Conservation (phyloP, 2,113 vertebrate genomes). For the Cryptomyrus ogoouensis region DNA sequence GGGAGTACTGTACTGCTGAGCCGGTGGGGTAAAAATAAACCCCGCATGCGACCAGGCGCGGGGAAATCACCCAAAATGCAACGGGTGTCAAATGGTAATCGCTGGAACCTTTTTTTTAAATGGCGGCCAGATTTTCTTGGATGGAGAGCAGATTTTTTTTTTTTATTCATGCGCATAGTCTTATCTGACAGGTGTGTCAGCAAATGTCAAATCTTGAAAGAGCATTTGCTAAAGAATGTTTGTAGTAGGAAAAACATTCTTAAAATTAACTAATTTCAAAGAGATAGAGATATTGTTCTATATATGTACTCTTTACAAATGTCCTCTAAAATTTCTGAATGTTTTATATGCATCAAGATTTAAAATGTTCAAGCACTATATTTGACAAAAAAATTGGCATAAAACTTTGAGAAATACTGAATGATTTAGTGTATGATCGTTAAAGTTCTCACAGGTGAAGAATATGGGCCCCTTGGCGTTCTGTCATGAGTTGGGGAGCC, state of each 20-base stretch:
- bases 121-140: constrained; percentile 31
- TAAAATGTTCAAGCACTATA: background rate
- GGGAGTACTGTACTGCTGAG: constrained; percentile 11
- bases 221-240: background rate
- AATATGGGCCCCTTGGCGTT: constrained; percentile 60
- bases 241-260: background rate
- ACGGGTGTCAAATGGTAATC: constrained; percentile 55
- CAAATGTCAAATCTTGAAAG: background rate
- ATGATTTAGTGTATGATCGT: background rate
- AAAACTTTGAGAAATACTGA: background rate
- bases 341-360: background rate
- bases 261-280: background rate
- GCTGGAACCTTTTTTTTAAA: constrained; percentile 47
- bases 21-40: constrained; percentile 56
- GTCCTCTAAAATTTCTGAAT: background rate
- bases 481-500: constrained; percentile 49
- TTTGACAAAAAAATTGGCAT: background rate
- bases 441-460: constrained; percentile 40
- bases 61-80: constrained; percentile 56
- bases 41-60: constrained; percentile 39
- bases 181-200: background rate
- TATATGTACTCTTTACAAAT: background rate
- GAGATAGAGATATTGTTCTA: background rate
- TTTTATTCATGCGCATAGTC: background rate
- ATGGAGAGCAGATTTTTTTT: constrained; percentile 37